phyloP scores from a whole-genome alignment of 2,113 vertebrate genomes.

The Pogona vitticeps region DNA sequence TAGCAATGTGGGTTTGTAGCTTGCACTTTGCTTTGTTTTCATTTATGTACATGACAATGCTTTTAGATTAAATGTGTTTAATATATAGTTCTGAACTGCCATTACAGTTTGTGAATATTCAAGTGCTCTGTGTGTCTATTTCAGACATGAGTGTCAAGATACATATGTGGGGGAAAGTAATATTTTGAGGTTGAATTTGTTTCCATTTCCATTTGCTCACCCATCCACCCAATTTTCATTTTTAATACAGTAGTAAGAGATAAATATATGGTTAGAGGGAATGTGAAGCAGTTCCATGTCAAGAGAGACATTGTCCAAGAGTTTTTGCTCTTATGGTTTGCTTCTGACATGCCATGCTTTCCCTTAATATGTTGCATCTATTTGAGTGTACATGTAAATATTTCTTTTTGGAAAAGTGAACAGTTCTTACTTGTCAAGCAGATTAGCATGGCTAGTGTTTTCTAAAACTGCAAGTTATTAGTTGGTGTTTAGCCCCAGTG shows the following conservation, averaged over 20 bases:
- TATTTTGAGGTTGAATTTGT: background rate
- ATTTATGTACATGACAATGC: background rate
- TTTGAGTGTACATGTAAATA: background rate
- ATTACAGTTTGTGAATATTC: background rate
- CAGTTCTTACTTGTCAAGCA: conserved; percentile 3
- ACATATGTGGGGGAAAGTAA: background rate
- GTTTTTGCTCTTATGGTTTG: conserved; percentile 8
- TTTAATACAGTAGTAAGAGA: background rate
- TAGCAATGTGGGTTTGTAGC: too few relatives aligned
- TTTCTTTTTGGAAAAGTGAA: conserved; percentile 52
- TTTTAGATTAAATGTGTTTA: background rate
- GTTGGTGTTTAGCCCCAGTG: conserved; percentile 1
- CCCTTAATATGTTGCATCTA: conserved; percentile 32
- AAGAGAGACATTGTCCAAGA: conserved; percentile 25
- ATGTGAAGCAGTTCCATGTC: conserved; percentile 19
- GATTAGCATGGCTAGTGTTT: too few relatives aligned
- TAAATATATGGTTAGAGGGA: conserved; percentile 7
- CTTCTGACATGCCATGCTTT: conserved; percentile 33
- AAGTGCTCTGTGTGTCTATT: background rate
- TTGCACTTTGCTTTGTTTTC: background rate
- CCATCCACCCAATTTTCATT: background rate
- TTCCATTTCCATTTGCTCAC: background rate
- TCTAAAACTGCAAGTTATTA: too few relatives aligned
- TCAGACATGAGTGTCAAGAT: background rate
- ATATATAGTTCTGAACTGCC: background rate